Conservation (phyloP, 2,797 vertebrate genomes). For the Taeniopygia guttata region DNA sequence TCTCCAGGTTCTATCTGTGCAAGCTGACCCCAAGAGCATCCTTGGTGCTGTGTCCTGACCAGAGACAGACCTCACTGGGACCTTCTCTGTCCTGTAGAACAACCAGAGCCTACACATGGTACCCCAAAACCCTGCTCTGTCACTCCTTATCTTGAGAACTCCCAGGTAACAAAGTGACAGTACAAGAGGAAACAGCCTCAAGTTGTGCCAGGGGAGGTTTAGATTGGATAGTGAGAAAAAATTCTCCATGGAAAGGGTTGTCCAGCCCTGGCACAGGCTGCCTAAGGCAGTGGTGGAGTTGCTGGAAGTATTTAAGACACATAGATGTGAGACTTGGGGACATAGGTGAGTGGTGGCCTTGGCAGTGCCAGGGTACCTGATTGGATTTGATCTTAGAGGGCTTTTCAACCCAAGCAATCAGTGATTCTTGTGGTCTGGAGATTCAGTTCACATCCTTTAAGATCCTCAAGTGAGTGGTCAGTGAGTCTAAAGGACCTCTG, state of each 20-base stretch:
- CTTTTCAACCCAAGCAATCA: fast-evolving
- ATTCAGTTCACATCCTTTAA: background rate
- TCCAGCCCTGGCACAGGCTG: background rate
- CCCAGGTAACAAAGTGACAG: fast-evolving
- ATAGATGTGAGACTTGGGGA: background rate
- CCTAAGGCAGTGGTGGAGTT: too few species aligned
- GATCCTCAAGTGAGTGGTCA: background rate
- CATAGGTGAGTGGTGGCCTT: background rate
- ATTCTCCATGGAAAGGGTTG: background rate
- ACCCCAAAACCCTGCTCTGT: background rate
- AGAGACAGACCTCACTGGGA: background rate
- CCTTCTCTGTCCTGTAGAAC: background rate
- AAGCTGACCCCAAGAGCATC: background rate
- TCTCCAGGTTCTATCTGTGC: background rate
- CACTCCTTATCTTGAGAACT: background rate
- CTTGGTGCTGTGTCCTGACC: background rate
- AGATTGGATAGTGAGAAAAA: background rate
- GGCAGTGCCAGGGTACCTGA: background rate
- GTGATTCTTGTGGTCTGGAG: background rate
- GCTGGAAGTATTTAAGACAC: background rate
- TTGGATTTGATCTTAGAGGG: background rate
- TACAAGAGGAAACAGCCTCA: background rate
- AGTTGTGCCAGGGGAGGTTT: background rate
- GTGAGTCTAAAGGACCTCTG: background rate
- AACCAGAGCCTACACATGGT: background rate